These are phyloP conservation scores for Sialis lutaria DNA, from an alignment of 2,888 invertebrate species.

Conservation along the genomic window DNA sequence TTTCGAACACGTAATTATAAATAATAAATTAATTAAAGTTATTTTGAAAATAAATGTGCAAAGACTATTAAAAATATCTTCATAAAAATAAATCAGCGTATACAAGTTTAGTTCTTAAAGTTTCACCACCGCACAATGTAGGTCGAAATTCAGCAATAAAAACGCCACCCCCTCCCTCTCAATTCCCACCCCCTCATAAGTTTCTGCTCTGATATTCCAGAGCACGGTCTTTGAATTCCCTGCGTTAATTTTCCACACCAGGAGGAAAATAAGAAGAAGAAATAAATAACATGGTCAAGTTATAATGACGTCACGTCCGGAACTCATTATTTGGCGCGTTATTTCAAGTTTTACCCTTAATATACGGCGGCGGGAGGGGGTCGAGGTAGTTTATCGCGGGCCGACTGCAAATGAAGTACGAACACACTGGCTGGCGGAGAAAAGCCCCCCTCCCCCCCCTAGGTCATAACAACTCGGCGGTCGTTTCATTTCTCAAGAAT, in stretches of 20 bases:
- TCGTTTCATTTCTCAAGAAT: neutral
- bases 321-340: conserved; percentile 29
- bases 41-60: too few relatives aligned
- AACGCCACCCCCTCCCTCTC: too few relatives aligned
- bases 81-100: too few relatives aligned
- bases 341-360: conserved; percentile 29
- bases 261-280: conserved; percentile 26
- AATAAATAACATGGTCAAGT: conserved; percentile 28
- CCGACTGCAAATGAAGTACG: conserved; percentile 22
- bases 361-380: conserved; percentile 16
- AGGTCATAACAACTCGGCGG: neutral
- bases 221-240: conserved; percentile 9
- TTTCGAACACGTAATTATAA: too few relatives aligned
- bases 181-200: too few relatives aligned
- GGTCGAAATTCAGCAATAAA: too few relatives aligned
- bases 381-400: conserved; percentile 9
- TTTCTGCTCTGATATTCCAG: too few relatives aligned
- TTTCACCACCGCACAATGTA: too few relatives aligned
- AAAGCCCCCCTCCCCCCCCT: neutral
- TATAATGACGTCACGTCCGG: conserved; percentile 32
- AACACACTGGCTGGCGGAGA: neutral
- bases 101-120: too few relatives aligned
- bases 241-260: conserved; percentile 17
- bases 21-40: too few relatives aligned
- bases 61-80: too few relatives aligned